Evolutionary conservation across 2,797 vertebrate genomes (phyloP).

Genomic region (Crocodylus rhombifer): DNA sequence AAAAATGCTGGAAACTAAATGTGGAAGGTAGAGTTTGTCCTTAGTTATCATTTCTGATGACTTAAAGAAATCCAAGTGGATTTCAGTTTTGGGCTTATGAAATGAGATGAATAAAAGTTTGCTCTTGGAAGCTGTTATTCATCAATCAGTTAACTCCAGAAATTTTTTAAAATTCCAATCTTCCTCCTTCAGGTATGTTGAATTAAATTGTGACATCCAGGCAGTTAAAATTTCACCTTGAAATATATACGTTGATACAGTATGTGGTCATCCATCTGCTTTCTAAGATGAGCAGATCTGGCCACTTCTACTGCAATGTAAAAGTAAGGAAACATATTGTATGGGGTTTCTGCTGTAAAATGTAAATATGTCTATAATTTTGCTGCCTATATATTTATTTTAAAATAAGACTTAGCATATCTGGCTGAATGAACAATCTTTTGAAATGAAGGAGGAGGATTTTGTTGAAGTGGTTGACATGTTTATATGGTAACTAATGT

Average conservation of each 20-base stretch:
- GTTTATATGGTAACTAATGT: not conserved
- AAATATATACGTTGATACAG: constrained; percentile 21
- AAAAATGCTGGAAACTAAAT: constrained; percentile 55
- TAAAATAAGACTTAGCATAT: not conserved
- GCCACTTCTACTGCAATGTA: not conserved
- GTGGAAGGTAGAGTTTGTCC: constrained; percentile 24
- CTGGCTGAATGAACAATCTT: not conserved
- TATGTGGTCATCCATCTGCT: constrained; percentile 51
- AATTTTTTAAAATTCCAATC: constrained; percentile 43
- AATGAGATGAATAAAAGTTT: constrained; percentile 65
- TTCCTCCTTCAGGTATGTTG: constrained; percentile 59
- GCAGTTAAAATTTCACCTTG: constrained; percentile 58
- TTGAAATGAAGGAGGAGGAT: not conserved
- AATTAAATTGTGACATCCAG: constrained; percentile 62
- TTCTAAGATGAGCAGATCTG: constrained; percentile 54
- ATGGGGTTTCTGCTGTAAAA: constrained; percentile 2
- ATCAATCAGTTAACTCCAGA: constrained; percentile 74
- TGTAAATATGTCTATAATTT: not conserved
- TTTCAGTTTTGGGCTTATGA: constrained; percentile 57
- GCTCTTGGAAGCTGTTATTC: constrained; percentile 74
- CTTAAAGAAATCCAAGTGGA: constrained; percentile 58
- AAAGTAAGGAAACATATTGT: not conserved
- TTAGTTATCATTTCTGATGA: constrained; percentile 46
- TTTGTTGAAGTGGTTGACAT: constrained; percentile 19
- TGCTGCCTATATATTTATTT: not conserved